phyloP scores from a whole-genome alignment of 2,113 vertebrate species.

The Phalacrocorax carbo region DNA sequence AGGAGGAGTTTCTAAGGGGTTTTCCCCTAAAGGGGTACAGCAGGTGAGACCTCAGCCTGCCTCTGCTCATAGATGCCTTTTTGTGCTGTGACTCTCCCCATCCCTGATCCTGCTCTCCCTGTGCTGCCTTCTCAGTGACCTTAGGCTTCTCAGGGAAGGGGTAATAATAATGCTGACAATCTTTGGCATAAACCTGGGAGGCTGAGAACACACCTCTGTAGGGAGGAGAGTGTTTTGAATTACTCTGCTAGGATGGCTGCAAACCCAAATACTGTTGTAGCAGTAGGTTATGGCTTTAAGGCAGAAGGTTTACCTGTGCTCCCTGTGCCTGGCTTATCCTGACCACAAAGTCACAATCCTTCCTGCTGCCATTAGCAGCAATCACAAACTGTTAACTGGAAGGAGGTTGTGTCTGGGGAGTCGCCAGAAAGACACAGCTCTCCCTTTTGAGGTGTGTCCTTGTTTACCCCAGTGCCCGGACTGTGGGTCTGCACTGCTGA shows the following conservation, averaged over 20 bases:
- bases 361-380: background rate
- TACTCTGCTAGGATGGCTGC: background rate
- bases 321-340: background rate
- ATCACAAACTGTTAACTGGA: accelerated
- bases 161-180: background rate
- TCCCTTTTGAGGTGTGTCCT: background rate
- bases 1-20: background rate
- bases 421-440: background rate
- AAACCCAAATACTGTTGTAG: background rate
- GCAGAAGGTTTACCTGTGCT: background rate
- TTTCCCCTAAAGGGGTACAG: background rate
- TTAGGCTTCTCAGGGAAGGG: background rate
- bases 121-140: background rate
- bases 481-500: background rate
- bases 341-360: background rate
- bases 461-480: background rate
- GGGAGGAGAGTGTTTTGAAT: background rate
- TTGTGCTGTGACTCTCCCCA: background rate
- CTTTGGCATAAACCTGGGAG: background rate
- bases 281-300: background rate
- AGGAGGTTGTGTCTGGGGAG: background rate
- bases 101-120: background rate
- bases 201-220: background rate
- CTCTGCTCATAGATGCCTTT: accelerated
- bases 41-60: background rate